Evolutionary conservation across 2,113 vertebrate genomes (phyloP).

Genomic region (Macaca mulatta): DNA sequence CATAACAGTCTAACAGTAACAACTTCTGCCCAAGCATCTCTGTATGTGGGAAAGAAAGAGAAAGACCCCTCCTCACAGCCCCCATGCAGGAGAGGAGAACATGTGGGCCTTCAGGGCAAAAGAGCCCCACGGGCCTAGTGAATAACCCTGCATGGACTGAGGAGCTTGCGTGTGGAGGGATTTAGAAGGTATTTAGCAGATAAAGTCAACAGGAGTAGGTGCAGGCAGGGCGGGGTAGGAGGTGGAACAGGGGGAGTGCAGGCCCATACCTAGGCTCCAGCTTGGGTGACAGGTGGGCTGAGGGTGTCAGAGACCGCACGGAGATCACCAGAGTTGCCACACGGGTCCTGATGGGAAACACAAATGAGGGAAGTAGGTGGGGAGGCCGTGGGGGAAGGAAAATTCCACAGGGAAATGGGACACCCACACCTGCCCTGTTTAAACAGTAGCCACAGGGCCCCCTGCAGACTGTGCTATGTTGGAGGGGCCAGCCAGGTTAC

Average conservation of each 20-base stretch:
- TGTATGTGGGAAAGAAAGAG: not conserved
- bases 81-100: not conserved
- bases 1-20: not conserved
- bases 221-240: not conserved
- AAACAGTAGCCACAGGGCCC: accelerated
- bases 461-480: not conserved
- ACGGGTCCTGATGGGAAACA: not conserved
- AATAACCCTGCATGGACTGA: not conserved
- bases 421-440: not conserved
- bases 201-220: not conserved
- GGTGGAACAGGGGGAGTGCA: too few species aligned
- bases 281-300: not conserved
- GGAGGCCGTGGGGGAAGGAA: not conserved
- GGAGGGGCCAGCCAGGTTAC: not conserved
- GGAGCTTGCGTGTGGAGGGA: not conserved
- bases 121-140: not conserved
- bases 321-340: not conserved
- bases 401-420: not conserved
- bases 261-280: not conserved
- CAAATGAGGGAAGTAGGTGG: not conserved
- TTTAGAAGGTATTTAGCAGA: not conserved
- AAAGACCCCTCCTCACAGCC: not conserved
- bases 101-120: not conserved
- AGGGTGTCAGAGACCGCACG: not conserved
- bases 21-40: not conserved